phyloP scores from a whole-genome alignment of 1,140 invertebrate genomes.

The Zophobas atratus region DNA sequence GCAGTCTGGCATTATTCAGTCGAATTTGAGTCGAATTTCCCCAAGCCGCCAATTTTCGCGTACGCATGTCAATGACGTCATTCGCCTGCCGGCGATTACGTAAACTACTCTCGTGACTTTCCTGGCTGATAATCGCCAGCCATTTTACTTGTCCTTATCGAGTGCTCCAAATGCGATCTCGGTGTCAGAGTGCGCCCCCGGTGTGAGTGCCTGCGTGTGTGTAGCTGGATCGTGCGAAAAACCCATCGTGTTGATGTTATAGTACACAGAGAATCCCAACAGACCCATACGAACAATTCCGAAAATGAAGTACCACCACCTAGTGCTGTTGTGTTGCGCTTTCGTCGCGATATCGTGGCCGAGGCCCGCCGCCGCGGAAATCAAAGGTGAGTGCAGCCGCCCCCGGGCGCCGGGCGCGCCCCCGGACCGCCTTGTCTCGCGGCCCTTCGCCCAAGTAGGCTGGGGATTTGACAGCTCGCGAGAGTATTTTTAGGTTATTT shows the following conservation, averaged over 20 bases:
- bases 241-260: constrained; percentile 31
- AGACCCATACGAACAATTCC: constrained; percentile 11
- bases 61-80: constrained; percentile 30
- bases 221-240: not conserved
- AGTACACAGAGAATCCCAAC: constrained; percentile 15
- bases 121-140: constrained; percentile 40
- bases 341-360: constrained; percentile 9
- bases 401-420: not conserved
- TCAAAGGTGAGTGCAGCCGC: constrained; percentile 1
- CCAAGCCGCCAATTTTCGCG: not conserved
- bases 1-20: not conserved
- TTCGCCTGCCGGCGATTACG: constrained; percentile 27
- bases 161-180: constrained; percentile 30
- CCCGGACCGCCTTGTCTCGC: not conserved
- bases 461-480: not conserved
- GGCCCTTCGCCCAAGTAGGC: not conserved
- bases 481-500: constrained; percentile 34
- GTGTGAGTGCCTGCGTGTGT: constrained; percentile 16
- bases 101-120: constrained; percentile 41
- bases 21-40: not conserved
- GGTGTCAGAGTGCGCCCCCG: constrained; percentile 9
- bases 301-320: constrained; percentile 38
- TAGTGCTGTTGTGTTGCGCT: constrained; percentile 34
- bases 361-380: not conserved
- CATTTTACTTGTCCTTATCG: constrained; percentile 42